Evolutionary conservation across 2,113 vertebrate species (phyloP).

Genomic region (Callopanchax toddi): DNA sequence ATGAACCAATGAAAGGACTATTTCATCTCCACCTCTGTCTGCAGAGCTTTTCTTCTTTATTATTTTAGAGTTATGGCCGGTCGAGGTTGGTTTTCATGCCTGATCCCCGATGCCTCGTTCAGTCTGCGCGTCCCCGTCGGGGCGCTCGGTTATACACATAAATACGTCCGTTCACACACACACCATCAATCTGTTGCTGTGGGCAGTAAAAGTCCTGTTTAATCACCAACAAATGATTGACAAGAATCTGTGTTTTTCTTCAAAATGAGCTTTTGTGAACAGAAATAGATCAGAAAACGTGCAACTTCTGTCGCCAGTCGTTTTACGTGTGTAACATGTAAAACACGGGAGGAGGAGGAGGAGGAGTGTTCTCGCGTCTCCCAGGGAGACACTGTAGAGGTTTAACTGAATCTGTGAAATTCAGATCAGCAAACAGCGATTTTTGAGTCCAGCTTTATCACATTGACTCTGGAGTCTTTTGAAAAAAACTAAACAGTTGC

Average conservation of each 20-base stretch:
- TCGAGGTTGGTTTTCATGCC: constrained; percentile 47
- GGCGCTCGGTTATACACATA: constrained; percentile 11
- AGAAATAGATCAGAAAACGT: constrained; percentile 16
- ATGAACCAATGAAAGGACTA: constrained; percentile 55
- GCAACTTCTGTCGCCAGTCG: constrained; percentile 23
- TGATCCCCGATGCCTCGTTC: constrained; percentile 55
- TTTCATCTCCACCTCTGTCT: constrained; percentile 54
- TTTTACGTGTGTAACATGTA: constrained; percentile 35
- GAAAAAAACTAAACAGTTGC: neutral
- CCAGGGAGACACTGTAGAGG: constrained; percentile 37
- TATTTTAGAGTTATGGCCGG: constrained; percentile 61
- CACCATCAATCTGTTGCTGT: constrained; percentile 22
- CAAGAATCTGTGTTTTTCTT: constrained; percentile 44
- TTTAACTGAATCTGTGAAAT: constrained; percentile 67
- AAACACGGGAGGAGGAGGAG: neutral
- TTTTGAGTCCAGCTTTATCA: constrained; percentile 28
- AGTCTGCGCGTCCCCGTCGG: constrained; percentile 10
- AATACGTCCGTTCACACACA: neutral
- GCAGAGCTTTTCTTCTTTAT: constrained; percentile 58
- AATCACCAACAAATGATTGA: constrained; percentile 47
- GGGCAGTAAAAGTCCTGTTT: constrained; percentile 38
- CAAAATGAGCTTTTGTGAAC: constrained; percentile 47
- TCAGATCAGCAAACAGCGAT: constrained; percentile 36
- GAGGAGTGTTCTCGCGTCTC: constrained; percentile 30
- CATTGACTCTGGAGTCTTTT: constrained; percentile 2